Conservation (phyloP, 2,113 vertebrate species). For the Otolemur garnettii region DNA sequence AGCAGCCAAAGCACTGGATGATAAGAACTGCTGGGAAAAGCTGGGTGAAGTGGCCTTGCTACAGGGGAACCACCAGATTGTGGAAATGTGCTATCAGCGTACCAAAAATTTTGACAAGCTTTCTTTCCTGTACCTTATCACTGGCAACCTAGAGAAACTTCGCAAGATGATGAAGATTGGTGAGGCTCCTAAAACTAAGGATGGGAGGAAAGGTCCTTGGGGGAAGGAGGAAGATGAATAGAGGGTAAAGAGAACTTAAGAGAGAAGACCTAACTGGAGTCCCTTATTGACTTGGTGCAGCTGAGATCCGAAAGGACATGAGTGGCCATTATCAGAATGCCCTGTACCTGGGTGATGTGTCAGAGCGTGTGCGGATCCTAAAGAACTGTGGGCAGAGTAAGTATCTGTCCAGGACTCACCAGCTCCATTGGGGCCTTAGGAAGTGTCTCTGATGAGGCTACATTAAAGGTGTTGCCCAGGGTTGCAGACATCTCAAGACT, state of each 20-base stretch:
- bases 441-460: not conserved
- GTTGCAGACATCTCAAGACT: not conserved
- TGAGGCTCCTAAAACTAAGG: constrained; percentile 81
- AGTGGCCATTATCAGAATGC: constrained; percentile 99
- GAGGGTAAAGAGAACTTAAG: not conserved
- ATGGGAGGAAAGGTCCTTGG: accelerated
- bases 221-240: not conserved
- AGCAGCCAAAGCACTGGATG: constrained; percentile 96
- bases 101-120: constrained; percentile 99
- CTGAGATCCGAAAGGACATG: constrained; percentile 99
- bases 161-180: constrained; percentile 99
- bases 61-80: constrained; percentile 98
- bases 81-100: constrained; percentile 99
- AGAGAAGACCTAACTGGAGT: not conserved
- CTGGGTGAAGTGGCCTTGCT: constrained; percentile 96
- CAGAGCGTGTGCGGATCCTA: constrained; percentile 96
- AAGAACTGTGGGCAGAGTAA: constrained; percentile 99
- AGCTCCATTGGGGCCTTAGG: not conserved
- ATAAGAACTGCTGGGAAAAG: constrained; percentile 98
- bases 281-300: constrained; percentile 80
- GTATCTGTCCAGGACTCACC: constrained; percentile 51
- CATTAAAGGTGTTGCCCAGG: not conserved
- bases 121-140: constrained; percentile 98
- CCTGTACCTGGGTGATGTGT: constrained; percentile 96
- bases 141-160: constrained; percentile 97